Percentiles rank a stretch among this genome's conserved stretches.
phyloP scores from a whole-genome alignment of 92 coral and sea anemone species.

The Actinostola sp. region DNA sequence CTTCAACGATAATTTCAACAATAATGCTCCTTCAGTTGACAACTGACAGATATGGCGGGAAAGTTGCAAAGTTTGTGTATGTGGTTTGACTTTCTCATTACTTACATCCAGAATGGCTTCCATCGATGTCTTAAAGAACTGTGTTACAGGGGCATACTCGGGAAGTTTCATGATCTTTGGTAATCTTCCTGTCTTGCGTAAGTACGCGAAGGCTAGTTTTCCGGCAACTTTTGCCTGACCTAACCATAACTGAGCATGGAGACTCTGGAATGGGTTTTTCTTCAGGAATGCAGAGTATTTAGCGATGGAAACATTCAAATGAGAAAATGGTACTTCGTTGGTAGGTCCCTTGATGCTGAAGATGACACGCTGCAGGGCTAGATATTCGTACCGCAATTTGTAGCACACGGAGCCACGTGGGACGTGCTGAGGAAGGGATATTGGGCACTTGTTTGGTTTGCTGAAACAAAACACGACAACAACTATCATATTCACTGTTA shows the following conservation, averaged over 20 bases:
- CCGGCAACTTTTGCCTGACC: background rate
- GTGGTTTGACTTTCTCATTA: background rate
- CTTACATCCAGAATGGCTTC: background rate
- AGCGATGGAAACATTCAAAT: background rate
- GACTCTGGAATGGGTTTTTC: background rate
- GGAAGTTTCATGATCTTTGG: background rate
- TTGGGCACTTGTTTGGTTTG: slow-evolving; percentile 1
- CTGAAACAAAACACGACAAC: no score
- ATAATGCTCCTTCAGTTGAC: no score
- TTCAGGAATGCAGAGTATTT: background rate
- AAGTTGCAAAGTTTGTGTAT: no score
- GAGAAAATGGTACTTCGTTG: background rate
- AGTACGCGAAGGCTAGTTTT: background rate
- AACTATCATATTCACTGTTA: no score
- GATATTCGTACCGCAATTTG: slow-evolving; percentile 9
- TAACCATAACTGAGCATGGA: background rate
- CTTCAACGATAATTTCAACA: no score
- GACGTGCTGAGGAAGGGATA: slow-evolving; percentile 10
- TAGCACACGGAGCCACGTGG: slow-evolving; percentile 2
- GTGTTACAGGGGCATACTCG: background rate
- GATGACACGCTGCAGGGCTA: background rate
- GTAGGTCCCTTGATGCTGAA: slow-evolving; percentile 2
- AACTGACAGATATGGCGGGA: no score
- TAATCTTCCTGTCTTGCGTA: background rate
- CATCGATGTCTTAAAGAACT: background rate